Evolutionary conservation across 2,113 vertebrate genomes (phyloP), one percentile per base, ranked within the genome.

Genomic region (Marmota flaviventris): DNA sequence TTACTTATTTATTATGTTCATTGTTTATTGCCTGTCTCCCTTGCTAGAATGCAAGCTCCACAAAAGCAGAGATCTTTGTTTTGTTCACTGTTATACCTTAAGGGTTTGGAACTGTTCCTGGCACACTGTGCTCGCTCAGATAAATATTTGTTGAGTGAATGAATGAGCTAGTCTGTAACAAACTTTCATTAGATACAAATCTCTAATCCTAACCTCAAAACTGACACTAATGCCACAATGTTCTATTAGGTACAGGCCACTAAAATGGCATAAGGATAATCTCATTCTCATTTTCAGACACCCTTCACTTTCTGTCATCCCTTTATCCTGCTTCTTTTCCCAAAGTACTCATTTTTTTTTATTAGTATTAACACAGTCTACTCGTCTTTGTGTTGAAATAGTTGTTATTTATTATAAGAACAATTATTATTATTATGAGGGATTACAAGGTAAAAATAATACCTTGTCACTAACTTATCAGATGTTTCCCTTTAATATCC

Each of bases 1-100:
- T 93, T 89, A 72, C 42, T 89, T 96, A 94, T 58, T 73, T 89
- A 78, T 85, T 42, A 69, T 20, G n/a, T 69, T 87, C 91, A 65
- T 72, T 83, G 53, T 95, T 63, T 37, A 88, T 76, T 79, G 78
- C 32, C 86, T 70, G 37, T 79, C 89, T 86, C 48, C 53, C 18
- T 85, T 70, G 37, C 77, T 70, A 78, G 53, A 73, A 69, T 42
- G 25, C 65, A 58, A 45, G 37, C 29, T 56, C 42, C 42, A 73
- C 51, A 84, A 91, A 95, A 85, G 85, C 63, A 81, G 48, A 34
- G 45, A 34, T 76, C 85, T 96, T 76, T 56, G n/a, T 77, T 94
- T 92, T 67, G 37, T 34, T 95, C 58, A 56, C 37, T 12, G 34
- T 37, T 87, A 14, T 8, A 51, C 42, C 22, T 48, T 13, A 25